These are phyloP conservation scores for Synanthedon andrenaeformis DNA, from an alignment of 2,888 invertebrate species.

Conservation along the genomic window DNA sequence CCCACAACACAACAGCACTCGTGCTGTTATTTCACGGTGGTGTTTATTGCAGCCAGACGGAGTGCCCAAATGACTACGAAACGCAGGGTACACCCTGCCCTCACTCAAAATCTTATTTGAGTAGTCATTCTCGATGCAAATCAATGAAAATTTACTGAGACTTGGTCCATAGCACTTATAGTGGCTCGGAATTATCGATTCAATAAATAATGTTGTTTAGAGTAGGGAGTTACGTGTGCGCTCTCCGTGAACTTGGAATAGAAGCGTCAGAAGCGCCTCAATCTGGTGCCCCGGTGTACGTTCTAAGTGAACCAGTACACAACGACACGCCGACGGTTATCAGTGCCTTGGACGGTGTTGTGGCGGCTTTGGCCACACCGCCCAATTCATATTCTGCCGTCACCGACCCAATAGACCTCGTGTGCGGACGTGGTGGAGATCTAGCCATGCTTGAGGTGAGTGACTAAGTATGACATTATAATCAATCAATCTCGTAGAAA, in stretches of 20 bases:
- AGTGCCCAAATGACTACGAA: too few species aligned
- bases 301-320: conserved; percentile 67
- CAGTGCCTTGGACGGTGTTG: conserved; percentile 54
- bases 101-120: too few species aligned
- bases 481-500: too few species aligned
- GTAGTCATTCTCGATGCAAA: too few species aligned
- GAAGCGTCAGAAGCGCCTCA: conserved; percentile 48
- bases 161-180: too few species aligned
- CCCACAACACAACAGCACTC: too few species aligned
- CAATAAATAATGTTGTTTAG: conserved; percentile 27
- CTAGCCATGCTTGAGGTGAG: conserved; percentile 77
- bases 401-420: conserved; percentile 82
- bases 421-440: conserved; percentile 84
- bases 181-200: too few species aligned
- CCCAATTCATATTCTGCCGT: conserved; percentile 86
- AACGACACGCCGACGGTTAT: conserved; percentile 57
- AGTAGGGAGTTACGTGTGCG: conserved; percentile 75
- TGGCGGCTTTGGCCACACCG: conserved; percentile 75
- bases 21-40: too few species aligned
- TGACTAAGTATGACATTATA: background rate
- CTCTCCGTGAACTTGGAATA: conserved; percentile 77
- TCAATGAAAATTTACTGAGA: too few species aligned
- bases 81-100: too few species aligned
- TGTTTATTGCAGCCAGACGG: too few species aligned
- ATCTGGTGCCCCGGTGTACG: conserved; percentile 45